These are phyloP conservation scores for Choloepus didactylus DNA, from an alignment of 2,797 vertebrate genomes.

Conservation along the genomic window DNA sequence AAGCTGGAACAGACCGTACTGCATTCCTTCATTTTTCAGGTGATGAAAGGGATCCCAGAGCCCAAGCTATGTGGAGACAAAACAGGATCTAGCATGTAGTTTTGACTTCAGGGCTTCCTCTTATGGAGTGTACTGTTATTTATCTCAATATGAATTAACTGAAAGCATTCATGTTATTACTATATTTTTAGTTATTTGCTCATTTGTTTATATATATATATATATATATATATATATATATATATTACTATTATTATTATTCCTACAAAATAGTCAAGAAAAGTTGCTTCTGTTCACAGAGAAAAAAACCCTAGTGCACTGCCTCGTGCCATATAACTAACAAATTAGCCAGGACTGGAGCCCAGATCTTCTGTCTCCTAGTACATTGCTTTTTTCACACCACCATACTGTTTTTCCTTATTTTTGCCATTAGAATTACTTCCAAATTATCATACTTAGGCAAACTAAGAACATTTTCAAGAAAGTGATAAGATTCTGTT, in stretches of 20 bases:
- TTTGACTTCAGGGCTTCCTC: neutral
- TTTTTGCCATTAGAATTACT: neutral
- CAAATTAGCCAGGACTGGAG: conserved; percentile 17
- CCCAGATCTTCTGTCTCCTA: neutral
- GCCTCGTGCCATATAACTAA: neutral
- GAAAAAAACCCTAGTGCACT: conserved; percentile 2
- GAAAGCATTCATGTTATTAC: neutral
- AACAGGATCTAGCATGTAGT: neutral
- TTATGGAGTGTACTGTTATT: neutral
- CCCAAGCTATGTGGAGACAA: neutral
- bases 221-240: too few species aligned
- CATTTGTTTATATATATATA: neutral
- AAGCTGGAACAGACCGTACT: neutral
- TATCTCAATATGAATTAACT: neutral
- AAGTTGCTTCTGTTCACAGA: neutral
- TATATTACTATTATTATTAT: neutral
- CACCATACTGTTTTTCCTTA: neutral
- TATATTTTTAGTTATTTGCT: conserved; percentile 55
- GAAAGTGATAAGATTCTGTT: neutral
- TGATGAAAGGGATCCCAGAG: neutral
- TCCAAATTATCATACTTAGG: neutral
- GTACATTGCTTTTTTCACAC: neutral
- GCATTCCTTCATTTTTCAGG: neutral
- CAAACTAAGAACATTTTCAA: neutral
- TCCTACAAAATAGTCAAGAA: conserved; percentile 16